Conservation (phyloP, 53 echinoderm and acorn worm genomes). For the Actinopyga echinites region DNA sequence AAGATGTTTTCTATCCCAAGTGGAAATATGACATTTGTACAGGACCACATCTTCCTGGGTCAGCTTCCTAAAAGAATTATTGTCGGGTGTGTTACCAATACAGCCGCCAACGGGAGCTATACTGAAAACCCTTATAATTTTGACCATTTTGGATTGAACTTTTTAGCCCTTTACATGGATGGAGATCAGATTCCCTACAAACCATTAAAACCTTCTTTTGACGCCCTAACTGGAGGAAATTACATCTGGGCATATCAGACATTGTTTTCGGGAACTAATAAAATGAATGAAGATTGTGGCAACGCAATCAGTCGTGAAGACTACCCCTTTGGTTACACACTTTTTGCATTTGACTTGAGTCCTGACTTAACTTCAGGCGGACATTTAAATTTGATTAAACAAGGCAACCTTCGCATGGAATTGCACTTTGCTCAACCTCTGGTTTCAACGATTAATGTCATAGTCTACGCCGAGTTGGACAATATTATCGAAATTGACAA, state of each 20-base stretch:
- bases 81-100: slow-evolving; percentile 52
- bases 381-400: slow-evolving; percentile 54
- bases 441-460: slow-evolving; percentile 37
- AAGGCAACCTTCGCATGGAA: slow-evolving; percentile 55
- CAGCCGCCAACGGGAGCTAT: slow-evolving; percentile 56
- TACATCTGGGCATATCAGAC: slow-evolving; percentile 9
- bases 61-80: slow-evolving; percentile 46
- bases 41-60: slow-evolving; percentile 8
- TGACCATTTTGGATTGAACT: slow-evolving; percentile 32
- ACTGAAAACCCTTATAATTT: slow-evolving; percentile 51
- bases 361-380: slow-evolving; percentile 53
- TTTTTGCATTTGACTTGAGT: slow-evolving; percentile 56
- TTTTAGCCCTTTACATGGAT: slow-evolving; percentile 52
- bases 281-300: slow-evolving; percentile 24
- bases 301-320: slow-evolving; percentile 62
- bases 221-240: neutral
- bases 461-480: slow-evolving; percentile 63
- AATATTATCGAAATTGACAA: slow-evolving; percentile 59
- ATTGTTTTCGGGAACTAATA: slow-evolving; percentile 63
- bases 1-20: neutral
- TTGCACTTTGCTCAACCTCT: slow-evolving; percentile 37
- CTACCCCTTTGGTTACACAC: slow-evolving; percentile 60
- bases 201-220: slow-evolving; percentile 54
- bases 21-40: neutral
- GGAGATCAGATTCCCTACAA: slow-evolving; percentile 67